Conservation (phyloP, 2,888 invertebrate genomes). For the Cheilosia vernalis region DNA sequence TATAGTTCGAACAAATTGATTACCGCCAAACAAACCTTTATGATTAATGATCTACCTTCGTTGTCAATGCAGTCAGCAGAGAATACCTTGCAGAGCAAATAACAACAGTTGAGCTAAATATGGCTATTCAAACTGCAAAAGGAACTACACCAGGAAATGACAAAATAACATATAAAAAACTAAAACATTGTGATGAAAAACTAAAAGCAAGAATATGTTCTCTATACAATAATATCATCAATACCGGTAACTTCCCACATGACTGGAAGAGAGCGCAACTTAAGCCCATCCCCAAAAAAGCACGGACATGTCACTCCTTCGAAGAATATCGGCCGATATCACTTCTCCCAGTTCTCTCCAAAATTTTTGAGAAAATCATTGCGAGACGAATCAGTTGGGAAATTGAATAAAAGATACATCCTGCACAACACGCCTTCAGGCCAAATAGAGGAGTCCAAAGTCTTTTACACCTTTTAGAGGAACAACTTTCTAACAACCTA, state of each 20-base stretch:
- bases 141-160: conserved; percentile 7
- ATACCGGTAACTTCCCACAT: conserved; percentile 4
- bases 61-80: too few relatives aligned
- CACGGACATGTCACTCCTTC: not conserved
- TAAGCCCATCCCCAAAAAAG: conserved; percentile 11
- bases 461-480: not conserved
- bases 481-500: not conserved
- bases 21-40: too few relatives aligned
- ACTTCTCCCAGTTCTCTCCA: conserved; percentile 15
- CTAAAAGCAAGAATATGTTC: conserved; percentile 8
- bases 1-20: too few relatives aligned
- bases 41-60: too few relatives aligned
- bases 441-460: conserved; percentile 6
- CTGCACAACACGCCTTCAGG: conserved; percentile 17
- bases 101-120: not conserved
- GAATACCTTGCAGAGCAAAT: conserved; percentile 3
- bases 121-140: conserved; percentile 2
- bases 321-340: conserved; percentile 28
- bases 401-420: not conserved
- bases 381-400: conserved; percentile 1
- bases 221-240: conserved; percentile 12
- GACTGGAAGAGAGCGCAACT: conserved; percentile 23
- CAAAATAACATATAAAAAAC: conserved; percentile 4
- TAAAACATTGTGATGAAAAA: conserved; percentile 1
- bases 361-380: not conserved